Evolutionary conservation across 2,888 invertebrate species (phyloP).

Genomic region (Alviniconcha strummeri): DNA sequence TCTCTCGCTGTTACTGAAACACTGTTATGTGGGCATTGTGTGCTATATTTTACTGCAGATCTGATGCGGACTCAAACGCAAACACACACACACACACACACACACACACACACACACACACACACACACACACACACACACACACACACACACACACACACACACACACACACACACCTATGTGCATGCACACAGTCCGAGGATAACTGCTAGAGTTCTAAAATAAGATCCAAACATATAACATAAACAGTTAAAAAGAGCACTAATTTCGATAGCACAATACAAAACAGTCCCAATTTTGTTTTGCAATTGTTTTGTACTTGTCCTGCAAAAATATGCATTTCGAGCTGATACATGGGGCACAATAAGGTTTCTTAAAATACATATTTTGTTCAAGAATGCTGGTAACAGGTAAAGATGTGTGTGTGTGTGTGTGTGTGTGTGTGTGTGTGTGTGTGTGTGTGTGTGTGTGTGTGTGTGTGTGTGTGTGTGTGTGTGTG

Average conservation of each 20-base stretch:
- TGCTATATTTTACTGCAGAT: too few species aligned
- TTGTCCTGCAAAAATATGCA: background rate
- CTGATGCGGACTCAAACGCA: background rate
- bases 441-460: too few species aligned
- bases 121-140: constrained; percentile 5
- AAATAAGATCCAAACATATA: background rate
- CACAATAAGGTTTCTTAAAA: background rate
- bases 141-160: constrained; percentile 11
- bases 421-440: too few species aligned
- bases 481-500: too few species aligned
- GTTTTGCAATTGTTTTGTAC: background rate
- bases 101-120: constrained; percentile 8
- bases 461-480: too few species aligned
- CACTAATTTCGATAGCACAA: background rate
- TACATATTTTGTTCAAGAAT: background rate
- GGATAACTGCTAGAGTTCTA: background rate
- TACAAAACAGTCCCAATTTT: background rate
- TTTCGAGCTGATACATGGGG: background rate
- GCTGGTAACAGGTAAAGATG: background rate
- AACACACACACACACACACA: background rate
- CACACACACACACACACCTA: constrained; percentile 4
- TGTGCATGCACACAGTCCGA: background rate
- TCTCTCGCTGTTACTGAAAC: background rate
- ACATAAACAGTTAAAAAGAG: background rate
- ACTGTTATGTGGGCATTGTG: too few species aligned